Evolutionary conservation across 2,888 invertebrate genomes (phyloP).

Genomic region (Polydrusus cervinus): DNA sequence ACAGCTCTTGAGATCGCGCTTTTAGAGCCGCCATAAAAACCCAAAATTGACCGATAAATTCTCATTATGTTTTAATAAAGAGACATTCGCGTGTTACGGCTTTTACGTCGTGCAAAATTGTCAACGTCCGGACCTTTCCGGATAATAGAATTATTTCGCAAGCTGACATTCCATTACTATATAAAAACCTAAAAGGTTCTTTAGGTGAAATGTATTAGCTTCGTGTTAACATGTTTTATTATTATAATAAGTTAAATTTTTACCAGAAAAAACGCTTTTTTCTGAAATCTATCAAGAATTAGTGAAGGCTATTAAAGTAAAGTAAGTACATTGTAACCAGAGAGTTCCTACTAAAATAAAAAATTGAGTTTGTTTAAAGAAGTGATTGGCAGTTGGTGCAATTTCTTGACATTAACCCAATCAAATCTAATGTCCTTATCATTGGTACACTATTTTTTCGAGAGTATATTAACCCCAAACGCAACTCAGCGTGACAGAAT

Average conservation of each 20-base stretch:
- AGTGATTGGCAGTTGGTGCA: too few species aligned
- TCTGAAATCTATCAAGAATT: too few species aligned
- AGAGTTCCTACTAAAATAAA: too few species aligned
- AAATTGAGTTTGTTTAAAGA: too few species aligned
- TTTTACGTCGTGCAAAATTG: constrained; percentile 22
- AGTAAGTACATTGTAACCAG: too few species aligned
- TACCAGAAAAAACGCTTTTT: too few species aligned
- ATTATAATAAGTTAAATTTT: neutral
- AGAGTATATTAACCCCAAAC: too few species aligned
- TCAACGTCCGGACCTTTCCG: constrained; percentile 23
- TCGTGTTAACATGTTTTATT: neutral
- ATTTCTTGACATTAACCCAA: too few species aligned
- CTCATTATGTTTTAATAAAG: constrained; percentile 52
- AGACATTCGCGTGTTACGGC: constrained; percentile 41
- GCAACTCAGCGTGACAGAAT: too few species aligned
- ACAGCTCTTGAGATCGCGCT: constrained; percentile 42
- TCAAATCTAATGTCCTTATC: too few species aligned
- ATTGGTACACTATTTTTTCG: too few species aligned
- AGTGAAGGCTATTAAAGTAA: too few species aligned
- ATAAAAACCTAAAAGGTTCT: constrained; percentile 18
- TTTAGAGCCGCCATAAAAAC: constrained; percentile 47
- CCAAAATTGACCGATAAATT: constrained; percentile 50
- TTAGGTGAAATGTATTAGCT: constrained; percentile 13
- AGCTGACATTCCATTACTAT: constrained; percentile 23
- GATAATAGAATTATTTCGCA: constrained; percentile 22